Base-by-base conservation (phyloP, 2,888 invertebrate genomes). In the Zele albiditarsus region DNA sequence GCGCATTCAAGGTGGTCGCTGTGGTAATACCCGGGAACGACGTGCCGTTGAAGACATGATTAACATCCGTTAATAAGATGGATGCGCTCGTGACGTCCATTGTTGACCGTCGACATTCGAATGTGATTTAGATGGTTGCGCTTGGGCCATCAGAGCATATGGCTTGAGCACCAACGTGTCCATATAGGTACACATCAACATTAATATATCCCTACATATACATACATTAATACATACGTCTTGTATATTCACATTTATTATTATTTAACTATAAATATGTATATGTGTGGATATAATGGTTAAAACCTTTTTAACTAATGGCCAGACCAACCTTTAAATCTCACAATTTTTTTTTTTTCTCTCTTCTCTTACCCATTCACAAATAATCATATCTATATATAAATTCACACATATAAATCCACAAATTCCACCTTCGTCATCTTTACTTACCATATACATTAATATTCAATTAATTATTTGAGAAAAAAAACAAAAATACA, bases 1-100 rank as follows among this genome's bases (percentile, higher is more conserved):
- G 88, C 85, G 80, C 83, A 78, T 53, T 84, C 85, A 82, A 84
- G 89, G 89, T 89, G 89, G 89, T 89, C 89, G 87, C 82, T 78
- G 65, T 81, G 84, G 84, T 87, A 86, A 88, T 86, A 84, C 85
- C 80, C 78, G 49, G 33, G 82, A 81, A 85, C 85, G 85, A 86
- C 87, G 87, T 86, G 88, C 85, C 85, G 87, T 84, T 87, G 88
- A 89, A 88, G 89, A 89, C 89, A 86, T 85, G 89, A 89, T 89
- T 89, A 89, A 89, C 88, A 89, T 89, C 88, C 87, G 87, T 87
- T 89, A 89, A 89, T 89, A 89, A 89, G 88, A 88, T 87, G 86
- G 86, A 88, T 87, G 86, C 83, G 85, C 83, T 81, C 83, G 81
- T 86, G 87, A 87, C 85, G 84, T 82, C 83, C 85, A 88, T 88